These are phyloP conservation scores for Drosophila kohkoa DNA, from an alignment of 1,140 invertebrate species.

Conservation along the genomic window DNA sequence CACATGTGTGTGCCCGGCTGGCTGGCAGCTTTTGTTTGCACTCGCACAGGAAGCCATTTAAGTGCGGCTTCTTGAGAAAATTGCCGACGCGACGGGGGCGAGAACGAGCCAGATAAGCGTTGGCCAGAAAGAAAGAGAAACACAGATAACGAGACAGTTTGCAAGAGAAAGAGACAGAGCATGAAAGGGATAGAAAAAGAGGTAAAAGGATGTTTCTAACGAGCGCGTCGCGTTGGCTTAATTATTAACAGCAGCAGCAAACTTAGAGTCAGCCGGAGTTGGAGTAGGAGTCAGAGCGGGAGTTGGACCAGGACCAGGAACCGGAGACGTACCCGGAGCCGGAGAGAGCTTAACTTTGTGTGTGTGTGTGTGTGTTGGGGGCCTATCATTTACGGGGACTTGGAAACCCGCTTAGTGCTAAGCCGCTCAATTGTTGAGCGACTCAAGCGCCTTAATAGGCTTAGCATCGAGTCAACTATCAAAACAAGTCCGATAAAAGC, in stretches of 20 bases:
- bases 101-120: conserved; percentile 41
- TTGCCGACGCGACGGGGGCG: conserved; percentile 60
- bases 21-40: conserved; percentile 75
- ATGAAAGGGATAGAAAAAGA: conserved; percentile 1
- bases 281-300: background rate
- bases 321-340: background rate
- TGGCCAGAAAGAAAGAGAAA: conserved; percentile 14
- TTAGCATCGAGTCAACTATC: conserved; percentile 78
- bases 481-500: conserved; percentile 79
- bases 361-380: conserved; percentile 1
- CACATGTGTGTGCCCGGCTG: conserved; percentile 51
- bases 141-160: conserved; percentile 6
- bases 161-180: background rate
- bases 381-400: conserved; percentile 39
- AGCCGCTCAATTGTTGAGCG: conserved; percentile 73
- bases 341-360: conserved; percentile 36
- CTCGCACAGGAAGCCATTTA: conserved; percentile 83
- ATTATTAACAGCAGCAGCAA: conserved; percentile 58
- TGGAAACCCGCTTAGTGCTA: conserved; percentile 71
- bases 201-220: conserved; percentile 64
- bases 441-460: conserved; percentile 77
- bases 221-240: conserved; percentile 65
- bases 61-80: conserved; percentile 84
- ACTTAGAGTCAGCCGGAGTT: background rate
- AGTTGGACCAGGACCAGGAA: background rate